These are phyloP conservation scores for Apodemia mormo DNA, from an alignment of 2,888 invertebrate species.

Conservation along the genomic window DNA sequence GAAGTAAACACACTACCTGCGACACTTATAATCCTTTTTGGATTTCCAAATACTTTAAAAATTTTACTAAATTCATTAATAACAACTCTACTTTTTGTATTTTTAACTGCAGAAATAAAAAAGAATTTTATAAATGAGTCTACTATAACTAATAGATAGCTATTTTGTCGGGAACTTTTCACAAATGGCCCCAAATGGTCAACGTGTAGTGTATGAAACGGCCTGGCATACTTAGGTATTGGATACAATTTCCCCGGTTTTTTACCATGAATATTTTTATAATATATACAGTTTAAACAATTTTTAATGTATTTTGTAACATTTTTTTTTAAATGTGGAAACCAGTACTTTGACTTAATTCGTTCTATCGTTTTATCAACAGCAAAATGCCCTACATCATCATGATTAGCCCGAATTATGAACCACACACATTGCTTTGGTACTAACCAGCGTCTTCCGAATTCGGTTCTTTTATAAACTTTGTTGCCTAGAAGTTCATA, in stretches of 20 bases:
- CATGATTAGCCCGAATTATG: slow-evolving; percentile 36
- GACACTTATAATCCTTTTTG: no score
- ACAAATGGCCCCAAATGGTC: slow-evolving; percentile 39
- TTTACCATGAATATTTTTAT: slow-evolving; percentile 33
- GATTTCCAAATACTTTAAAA: no score
- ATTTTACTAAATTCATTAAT: no score
- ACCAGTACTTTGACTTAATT: slow-evolving; percentile 39
- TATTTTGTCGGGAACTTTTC: slow-evolving; percentile 34
- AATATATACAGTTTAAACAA: slow-evolving; percentile 37
- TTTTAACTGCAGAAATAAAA: slow-evolving; percentile 41
- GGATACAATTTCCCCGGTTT: slow-evolving; percentile 35
- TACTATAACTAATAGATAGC: no score
- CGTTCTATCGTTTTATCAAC: slow-evolving; percentile 41
- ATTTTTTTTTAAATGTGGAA: slow-evolving; percentile 39
- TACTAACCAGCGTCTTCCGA: slow-evolving; percentile 40
- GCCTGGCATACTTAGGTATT: no score
- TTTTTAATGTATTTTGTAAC: no score
- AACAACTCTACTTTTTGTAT: slow-evolving; percentile 32
- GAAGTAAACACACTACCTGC: slow-evolving; percentile 41
- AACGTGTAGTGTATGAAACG: slow-evolving; percentile 38
- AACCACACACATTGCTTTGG: slow-evolving; percentile 40
- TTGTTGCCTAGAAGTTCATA: slow-evolving; percentile 35
- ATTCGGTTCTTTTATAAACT: slow-evolving; percentile 30
- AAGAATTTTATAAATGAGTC: no score
- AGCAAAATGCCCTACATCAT: no score